Evolutionary conservation across 2,797 vertebrate genomes (phyloP), one percentile per base, ranked within the genome.

Genomic region (Anisognathus igniventris): DNA sequence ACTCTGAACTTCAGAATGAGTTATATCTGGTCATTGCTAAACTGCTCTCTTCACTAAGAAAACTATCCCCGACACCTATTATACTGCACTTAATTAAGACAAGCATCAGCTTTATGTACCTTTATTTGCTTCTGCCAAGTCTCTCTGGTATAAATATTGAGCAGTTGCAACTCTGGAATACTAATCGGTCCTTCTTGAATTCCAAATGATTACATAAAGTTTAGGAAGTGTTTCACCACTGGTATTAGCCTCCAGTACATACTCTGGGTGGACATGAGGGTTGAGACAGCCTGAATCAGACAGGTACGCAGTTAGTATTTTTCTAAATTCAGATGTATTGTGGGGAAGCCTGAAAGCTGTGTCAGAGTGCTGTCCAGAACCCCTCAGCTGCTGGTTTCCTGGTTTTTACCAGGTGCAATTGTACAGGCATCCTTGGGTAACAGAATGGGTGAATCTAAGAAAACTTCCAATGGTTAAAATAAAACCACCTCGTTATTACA

Each of bases 11-110:
- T 97, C 97, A 95, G 97, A 96, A 97, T 98, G 98, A 98, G 97
- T 98, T 98, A 98, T 97, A 96, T 96, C 96, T 96, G 93, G 92
- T 96, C 97, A 95, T 94, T 95, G 97, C 97, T 98, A 98, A 98
- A 98, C 97, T 97, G 97, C 96, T 96, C 95, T 96, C 94, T 97
- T 98, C 96, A 95, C 95, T 95, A 96, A 95, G 96, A 94, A 90
- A 97, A 95, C 95, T 74, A 81, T 31, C 64, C 84, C 76, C 87
- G 96, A 93, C 97, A 97, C 96, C 97, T 98, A 98, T 98, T 98
- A 98, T 97, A 97, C 97, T 95, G 95, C 97, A 97, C 98, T 98
- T 98, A 98, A 98, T 99, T 98, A 99, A 98, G 98, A 98, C 97
- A 97, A 97, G 97, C 97, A 96, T 95, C 93, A 92, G 97, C 98